Evolutionary conservation across 2,888 invertebrate genomes (phyloP).

Genomic region (Lasioglossum vierecki): DNA sequence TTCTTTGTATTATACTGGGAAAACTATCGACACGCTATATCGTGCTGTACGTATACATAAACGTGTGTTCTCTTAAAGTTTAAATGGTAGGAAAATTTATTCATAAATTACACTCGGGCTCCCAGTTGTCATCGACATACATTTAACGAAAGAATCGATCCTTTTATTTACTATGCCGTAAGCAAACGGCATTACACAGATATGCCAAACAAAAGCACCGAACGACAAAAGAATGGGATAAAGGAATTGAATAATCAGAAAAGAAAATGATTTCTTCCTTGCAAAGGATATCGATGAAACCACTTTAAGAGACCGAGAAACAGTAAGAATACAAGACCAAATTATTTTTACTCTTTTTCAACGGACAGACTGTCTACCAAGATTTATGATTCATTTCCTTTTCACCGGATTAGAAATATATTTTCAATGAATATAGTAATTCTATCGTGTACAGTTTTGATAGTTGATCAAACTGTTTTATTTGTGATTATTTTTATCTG

Average conservation of each 20-base stretch:
- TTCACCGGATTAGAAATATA: not conserved
- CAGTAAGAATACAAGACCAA: not conserved
- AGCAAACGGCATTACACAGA: conserved; percentile 3
- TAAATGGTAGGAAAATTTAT: not conserved
- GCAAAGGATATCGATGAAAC: not conserved
- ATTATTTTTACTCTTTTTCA: not conserved
- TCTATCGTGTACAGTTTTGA: not conserved
- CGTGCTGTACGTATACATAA: not conserved
- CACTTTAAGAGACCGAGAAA: not conserved
- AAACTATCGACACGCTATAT: not conserved
- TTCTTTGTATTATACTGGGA: not conserved
- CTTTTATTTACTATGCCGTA: not conserved
- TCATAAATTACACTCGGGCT: not conserved
- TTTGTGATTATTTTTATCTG: not conserved
- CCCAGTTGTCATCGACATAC: not conserved
- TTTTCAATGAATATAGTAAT: not conserved
- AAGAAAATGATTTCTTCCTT: not conserved
- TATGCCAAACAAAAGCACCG: not conserved
- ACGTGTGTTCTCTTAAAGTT: not conserved
- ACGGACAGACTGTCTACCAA: not conserved
- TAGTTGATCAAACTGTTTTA: not conserved
- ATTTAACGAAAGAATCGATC: not conserved
- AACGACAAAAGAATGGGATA: not conserved
- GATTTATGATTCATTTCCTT: not conserved
- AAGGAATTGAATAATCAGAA: not conserved